These are phyloP conservation scores for Pavo muticus DNA, from an alignment of 2,113 vertebrate genomes.

Conservation along the genomic window DNA sequence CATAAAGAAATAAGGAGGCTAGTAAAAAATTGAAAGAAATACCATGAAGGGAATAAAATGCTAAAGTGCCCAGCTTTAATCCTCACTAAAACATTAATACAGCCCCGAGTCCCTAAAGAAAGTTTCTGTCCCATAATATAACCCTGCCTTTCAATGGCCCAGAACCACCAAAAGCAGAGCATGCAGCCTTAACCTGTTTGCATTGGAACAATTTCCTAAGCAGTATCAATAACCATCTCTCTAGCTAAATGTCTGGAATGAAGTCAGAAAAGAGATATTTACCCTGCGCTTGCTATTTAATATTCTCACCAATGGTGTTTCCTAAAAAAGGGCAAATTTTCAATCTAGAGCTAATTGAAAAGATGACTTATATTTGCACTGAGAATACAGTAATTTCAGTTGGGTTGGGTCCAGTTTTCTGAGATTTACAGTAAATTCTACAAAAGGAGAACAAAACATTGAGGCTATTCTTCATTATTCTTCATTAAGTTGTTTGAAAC, in stretches of 20 bases:
- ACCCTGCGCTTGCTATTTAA: neutral
- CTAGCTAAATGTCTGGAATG: neutral
- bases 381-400: neutral
- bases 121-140: neutral
- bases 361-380: neutral
- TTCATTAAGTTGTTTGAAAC: neutral
- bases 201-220: neutral
- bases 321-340: neutral
- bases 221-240: conserved; percentile 15
- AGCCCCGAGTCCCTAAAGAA: neutral
- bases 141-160: neutral
- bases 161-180: neutral
- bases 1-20: neutral
- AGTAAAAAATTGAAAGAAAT: neutral
- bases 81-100: neutral
- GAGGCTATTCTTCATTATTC: neutral
- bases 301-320: neutral
- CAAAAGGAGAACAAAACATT: neutral
- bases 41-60: neutral
- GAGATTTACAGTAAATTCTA: neutral
- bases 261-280: neutral
- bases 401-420: neutral
- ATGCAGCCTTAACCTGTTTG: neutral
- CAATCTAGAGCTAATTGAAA: neutral
- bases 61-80: neutral